phyloP scores from a whole-genome alignment of 2,888 invertebrate species.

The Orchesella flavescens region DNA sequence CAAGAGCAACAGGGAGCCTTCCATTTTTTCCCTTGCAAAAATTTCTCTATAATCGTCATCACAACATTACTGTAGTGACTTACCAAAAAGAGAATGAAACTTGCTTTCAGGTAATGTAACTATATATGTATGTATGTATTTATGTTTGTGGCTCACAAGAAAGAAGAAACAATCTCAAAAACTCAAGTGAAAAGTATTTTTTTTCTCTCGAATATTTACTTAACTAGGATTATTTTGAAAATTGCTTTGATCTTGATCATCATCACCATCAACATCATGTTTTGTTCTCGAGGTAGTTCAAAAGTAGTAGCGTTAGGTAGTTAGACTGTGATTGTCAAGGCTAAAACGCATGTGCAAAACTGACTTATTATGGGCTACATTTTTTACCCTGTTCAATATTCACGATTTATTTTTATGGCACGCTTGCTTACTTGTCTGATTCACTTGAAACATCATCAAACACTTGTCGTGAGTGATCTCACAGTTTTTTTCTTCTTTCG shows the following conservation, averaged over 20 bases:
- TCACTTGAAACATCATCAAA: conserved; percentile 28
- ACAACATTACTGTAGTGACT: too few relatives aligned
- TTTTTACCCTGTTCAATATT: conserved; percentile 22
- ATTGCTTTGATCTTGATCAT: background rate
- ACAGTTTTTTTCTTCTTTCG: background rate
- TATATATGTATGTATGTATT: too few relatives aligned
- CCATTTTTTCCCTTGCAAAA: background rate
- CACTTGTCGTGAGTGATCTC: conserved; percentile 32
- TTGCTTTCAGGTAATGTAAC: too few relatives aligned
- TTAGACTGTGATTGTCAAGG: background rate
- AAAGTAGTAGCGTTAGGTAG: background rate
- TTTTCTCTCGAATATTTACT: background rate
- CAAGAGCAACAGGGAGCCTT: conserved; percentile 5
- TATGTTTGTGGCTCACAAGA: too few relatives aligned
- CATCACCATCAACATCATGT: too few relatives aligned
- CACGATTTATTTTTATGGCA: conserved; percentile 54
- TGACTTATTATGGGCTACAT: background rate
- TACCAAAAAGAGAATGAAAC: too few relatives aligned
- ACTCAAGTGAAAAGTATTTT: too few relatives aligned
- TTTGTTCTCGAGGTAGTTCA: conserved; percentile 6
- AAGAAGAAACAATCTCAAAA: too few relatives aligned
- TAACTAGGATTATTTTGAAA: background rate
- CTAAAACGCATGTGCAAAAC: background rate
- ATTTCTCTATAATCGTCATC: too few relatives aligned
- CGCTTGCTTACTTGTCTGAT: conserved; percentile 22